A percentile compares a stretch with the other conserved stretches of the same genome.
phyloP scores from a whole-genome alignment of 2,113 vertebrate genomes.

The Mionectes macconnelli region DNA sequence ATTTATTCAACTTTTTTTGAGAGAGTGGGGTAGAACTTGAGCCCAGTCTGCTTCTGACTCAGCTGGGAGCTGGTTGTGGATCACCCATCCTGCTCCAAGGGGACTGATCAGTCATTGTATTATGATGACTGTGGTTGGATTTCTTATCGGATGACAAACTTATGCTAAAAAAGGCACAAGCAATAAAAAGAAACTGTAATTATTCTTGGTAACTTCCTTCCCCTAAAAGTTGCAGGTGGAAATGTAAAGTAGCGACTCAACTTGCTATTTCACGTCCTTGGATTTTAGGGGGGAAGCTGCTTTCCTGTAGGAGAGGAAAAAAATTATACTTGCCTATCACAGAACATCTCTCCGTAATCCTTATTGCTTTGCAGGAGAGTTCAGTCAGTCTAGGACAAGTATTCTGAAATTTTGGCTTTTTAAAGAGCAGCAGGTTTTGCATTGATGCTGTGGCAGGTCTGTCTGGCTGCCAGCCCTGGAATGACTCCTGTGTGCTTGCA shows the following conservation, averaged over 20 bases:
- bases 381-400: neutral
- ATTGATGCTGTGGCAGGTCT: neutral
- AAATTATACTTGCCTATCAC: neutral
- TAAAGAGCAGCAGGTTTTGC: neutral
- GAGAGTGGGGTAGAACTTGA: neutral
- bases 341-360: neutral
- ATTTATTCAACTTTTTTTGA: neutral
- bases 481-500: neutral
- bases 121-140: neutral
- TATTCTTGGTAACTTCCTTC: neutral
- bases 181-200: neutral
- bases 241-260: neutral
- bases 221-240: neutral
- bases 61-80: neutral
- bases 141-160: neutral
- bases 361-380: neutral
- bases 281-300: neutral
- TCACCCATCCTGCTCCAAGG: neutral
- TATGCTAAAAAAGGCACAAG: neutral
- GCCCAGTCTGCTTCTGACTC: neutral
- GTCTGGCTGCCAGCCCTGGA: neutral
- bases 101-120: neutral
- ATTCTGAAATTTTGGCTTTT: neutral
- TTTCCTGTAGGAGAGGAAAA: neutral
- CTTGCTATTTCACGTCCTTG: neutral